Evolutionary conservation across 2,113 vertebrate species (phyloP).

Genomic region (Tachycineta bicolor): DNA sequence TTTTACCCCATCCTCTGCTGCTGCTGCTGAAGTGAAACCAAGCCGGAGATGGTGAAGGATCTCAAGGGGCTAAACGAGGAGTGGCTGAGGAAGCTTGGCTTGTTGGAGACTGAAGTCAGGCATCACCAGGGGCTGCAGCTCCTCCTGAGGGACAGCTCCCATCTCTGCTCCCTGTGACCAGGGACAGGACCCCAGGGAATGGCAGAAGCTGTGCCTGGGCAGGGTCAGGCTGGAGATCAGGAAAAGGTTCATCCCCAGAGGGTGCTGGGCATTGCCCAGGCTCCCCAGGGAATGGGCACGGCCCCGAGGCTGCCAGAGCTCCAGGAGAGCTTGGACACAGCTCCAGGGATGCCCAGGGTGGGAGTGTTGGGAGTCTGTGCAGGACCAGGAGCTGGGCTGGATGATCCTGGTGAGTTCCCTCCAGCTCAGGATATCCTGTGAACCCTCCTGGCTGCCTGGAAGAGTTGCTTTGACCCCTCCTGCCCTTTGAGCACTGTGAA

Average conservation of each 20-base stretch:
- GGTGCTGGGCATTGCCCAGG: neutral
- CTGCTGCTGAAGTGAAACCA: neutral
- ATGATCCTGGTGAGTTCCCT: neutral
- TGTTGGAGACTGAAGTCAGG: neutral
- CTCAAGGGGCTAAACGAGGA: accelerated
- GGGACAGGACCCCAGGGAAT: neutral
- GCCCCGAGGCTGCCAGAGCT: neutral
- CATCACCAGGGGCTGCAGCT: neutral
- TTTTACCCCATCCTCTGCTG: neutral
- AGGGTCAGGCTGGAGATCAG: accelerated
- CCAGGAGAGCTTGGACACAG: accelerated
- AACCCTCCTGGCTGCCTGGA: neutral
- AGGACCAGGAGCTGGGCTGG: accelerated
- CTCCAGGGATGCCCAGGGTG: neutral
- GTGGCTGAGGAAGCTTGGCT: neutral
- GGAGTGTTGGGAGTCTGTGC: accelerated
- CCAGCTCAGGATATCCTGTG: neutral
- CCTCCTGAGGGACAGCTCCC: accelerated
- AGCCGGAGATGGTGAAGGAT: neutral
- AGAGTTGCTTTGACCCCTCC: neutral
- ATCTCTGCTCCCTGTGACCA: neutral
- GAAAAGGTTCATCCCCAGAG: neutral
- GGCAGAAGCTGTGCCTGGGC: neutral
- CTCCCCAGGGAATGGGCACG: neutral
- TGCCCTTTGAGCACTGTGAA: neutral